phyloP scores from a whole-genome alignment of 2,888 invertebrate species.

The Antheraea yamamai region DNA sequence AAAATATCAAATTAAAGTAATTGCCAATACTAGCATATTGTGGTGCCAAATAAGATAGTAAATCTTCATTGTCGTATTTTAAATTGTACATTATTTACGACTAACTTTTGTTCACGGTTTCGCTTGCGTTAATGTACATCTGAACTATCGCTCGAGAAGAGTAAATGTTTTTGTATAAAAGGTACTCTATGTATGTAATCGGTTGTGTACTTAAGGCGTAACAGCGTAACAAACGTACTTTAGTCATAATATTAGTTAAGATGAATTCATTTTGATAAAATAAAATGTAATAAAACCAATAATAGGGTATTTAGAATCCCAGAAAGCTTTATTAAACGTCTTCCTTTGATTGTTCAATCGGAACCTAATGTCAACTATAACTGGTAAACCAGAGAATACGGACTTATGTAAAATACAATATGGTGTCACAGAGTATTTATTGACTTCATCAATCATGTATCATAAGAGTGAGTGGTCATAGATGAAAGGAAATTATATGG shows the following conservation, averaged over 20 bases:
- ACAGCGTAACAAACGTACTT: no score
- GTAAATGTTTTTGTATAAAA: no score
- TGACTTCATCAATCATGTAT: neutral
- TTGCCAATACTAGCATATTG: neutral
- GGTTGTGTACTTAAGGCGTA: no score
- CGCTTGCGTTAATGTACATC: no score
- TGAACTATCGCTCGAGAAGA: no score
- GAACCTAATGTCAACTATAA: neutral
- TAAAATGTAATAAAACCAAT: neutral
- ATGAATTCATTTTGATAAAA: neutral
- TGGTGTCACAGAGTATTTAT: neutral
- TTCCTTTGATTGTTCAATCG: neutral
- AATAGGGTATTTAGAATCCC: neutral
- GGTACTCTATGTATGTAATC: no score
- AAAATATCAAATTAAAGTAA: no score
- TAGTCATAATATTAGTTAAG: neutral
- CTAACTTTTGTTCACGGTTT: no score
- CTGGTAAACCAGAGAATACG: neutral
- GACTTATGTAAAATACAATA: neutral
- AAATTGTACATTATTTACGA: neutral
- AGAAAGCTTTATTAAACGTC: neutral
- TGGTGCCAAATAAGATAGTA: no score
- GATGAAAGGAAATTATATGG: slow-evolving; percentile 15
- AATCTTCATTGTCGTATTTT: neutral
- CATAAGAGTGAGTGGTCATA: slow-evolving; percentile 36